Percentiles rank a stretch among this genome's conserved stretches.
Conservation (phyloP, 2,888 invertebrate species). For the Drosophila mayaguana region DNA sequence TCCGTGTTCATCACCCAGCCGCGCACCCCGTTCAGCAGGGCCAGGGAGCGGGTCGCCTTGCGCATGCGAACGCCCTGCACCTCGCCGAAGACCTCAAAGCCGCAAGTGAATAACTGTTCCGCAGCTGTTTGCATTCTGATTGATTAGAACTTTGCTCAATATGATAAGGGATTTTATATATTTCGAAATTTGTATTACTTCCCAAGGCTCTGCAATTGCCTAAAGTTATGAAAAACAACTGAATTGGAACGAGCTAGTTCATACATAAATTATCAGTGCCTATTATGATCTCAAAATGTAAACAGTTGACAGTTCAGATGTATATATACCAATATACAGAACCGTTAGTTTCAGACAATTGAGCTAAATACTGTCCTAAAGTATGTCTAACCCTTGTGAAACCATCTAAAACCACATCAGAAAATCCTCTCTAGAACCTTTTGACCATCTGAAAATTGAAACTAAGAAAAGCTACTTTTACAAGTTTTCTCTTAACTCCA, state of each 20-base stretch:
- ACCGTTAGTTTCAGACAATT: too few relatives aligned
- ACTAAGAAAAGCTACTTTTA: neutral
- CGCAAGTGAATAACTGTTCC: conserved; percentile 68
- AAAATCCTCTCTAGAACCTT: neutral
- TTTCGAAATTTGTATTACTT: neutral
- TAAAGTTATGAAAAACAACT: neutral
- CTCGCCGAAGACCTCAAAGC: conserved; percentile 75
- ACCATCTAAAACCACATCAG: too few relatives aligned
- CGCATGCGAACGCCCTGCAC: conserved; percentile 75
- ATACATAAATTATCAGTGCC: neutral
- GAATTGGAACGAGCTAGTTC: neutral
- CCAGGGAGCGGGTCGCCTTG: conserved; percentile 87
- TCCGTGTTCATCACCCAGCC: conserved; percentile 90
- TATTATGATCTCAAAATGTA: neutral
- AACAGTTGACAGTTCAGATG: too few relatives aligned
- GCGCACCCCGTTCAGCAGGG: conserved; percentile 85
- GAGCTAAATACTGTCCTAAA: too few relatives aligned
- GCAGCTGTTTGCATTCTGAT: conserved; percentile 23
- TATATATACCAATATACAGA: too few relatives aligned
- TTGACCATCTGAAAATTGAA: neutral
- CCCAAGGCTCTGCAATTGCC: neutral
- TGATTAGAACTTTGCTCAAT: neutral
- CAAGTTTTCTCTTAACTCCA: neutral
- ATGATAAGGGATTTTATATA: neutral
- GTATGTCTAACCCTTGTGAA: too few relatives aligned